A percentile compares a stretch with the other conserved stretches of the same genome.
Evolutionary conservation across 2,888 invertebrate genomes (phyloP).

Genomic region (Calephelis perditalis): DNA sequence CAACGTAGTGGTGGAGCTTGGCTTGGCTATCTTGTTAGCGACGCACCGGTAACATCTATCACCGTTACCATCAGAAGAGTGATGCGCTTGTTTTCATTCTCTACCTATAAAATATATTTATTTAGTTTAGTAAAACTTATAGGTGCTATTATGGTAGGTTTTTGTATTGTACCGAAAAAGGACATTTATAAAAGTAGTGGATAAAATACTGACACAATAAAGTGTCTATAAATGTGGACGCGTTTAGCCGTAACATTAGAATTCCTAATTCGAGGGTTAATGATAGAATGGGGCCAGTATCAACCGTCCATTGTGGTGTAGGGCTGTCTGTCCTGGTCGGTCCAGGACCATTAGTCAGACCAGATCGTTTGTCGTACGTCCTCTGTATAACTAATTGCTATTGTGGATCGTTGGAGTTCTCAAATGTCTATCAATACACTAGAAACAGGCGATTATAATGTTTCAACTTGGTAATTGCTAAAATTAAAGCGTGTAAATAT

Average conservation of each 20-base stretch:
- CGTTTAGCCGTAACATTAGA: slow-evolving; percentile 32
- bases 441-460: slow-evolving; percentile 15
- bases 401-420: slow-evolving; percentile 59
- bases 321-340: slow-evolving; percentile 42
- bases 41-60: no score
- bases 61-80: neutral
- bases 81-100: neutral
- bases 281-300: slow-evolving; percentile 50
- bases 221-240: slow-evolving; percentile 13
- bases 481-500: no score
- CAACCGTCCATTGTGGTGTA: slow-evolving; percentile 51
- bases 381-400: slow-evolving; percentile 66
- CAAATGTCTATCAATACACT: slow-evolving; percentile 31
- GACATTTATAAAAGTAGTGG: neutral
- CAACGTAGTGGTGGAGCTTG: no score
- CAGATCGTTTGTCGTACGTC: slow-evolving; percentile 62
- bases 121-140: no score
- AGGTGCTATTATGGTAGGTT: no score
- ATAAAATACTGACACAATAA: neutral
- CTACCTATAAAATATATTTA: neutral
- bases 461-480: no score
- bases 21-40: no score
- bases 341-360: slow-evolving; percentile 54
- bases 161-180: no score
- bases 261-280: slow-evolving; percentile 45